These are phyloP conservation scores for human DNA, from an alignment of 2,113 vertebrate species.

Conservation along the genomic window GRCh38 chr13:93559001-93559500, in stretches of 20 bases:
- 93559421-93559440: not conserved
- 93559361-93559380: not conserved
- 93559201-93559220: not conserved
- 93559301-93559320: not conserved
- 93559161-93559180: not conserved
- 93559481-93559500: constrained; percentile 13
- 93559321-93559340: not conserved
- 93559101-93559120: not conserved
- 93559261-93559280: not conserved
- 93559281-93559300: not conserved
- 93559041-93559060: not conserved
- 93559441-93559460: not conserved
- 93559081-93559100: not conserved
- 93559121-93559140: not conserved
- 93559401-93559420: not conserved
- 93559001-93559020: not conserved
- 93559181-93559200: not conserved
- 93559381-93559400: not conserved
- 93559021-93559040: not conserved
- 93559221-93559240: not conserved
- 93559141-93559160: not conserved
- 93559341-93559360: not conserved
- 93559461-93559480: not conserved
- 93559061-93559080: not conserved
- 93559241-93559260: not conserved